Conservation (phyloP, 2,797 vertebrate genomes). For the Esox masquinongy region DNA sequence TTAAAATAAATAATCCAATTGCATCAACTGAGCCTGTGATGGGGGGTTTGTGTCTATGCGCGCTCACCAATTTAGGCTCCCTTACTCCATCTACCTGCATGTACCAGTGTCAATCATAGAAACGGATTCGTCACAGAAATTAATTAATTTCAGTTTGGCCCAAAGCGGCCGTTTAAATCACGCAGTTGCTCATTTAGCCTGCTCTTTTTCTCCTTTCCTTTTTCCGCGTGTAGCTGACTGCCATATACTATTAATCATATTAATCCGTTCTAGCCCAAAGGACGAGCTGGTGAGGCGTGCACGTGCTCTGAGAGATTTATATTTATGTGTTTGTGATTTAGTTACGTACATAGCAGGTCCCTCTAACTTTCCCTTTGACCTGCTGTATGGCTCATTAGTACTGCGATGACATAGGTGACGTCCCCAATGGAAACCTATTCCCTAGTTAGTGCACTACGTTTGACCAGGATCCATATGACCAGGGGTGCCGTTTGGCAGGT, state of each 20-base stretch:
- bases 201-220: neutral
- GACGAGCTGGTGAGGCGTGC: slow-evolving; percentile 98
- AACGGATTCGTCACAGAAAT: slow-evolving; percentile 99
- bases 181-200: slow-evolving; percentile 62
- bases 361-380: slow-evolving; percentile 89
- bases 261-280: slow-evolving; percentile 96
- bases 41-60: neutral
- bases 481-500: neutral
- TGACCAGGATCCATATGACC: neutral
- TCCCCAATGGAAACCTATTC: neutral
- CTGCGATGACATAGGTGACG: slow-evolving; percentile 72
- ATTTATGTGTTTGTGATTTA: slow-evolving; percentile 98
- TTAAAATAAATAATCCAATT: neutral
- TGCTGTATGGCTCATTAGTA: slow-evolving; percentile 94
- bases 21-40: neutral
- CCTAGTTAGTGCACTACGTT: neutral
- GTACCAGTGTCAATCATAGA: slow-evolving; percentile 98
- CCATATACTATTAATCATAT: slow-evolving; percentile 99
- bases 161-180: slow-evolving; percentile 99
- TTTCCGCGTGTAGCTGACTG: slow-evolving; percentile 79
- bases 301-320: slow-evolving; percentile 95
- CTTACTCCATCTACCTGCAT: slow-evolving; percentile 79
- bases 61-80: neutral
- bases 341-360: slow-evolving; percentile 78
- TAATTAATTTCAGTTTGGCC: slow-evolving; percentile 99